phyloP scores from a whole-genome alignment of 2,797 vertebrate genomes.

The Protosalanx chinensis region DNA sequence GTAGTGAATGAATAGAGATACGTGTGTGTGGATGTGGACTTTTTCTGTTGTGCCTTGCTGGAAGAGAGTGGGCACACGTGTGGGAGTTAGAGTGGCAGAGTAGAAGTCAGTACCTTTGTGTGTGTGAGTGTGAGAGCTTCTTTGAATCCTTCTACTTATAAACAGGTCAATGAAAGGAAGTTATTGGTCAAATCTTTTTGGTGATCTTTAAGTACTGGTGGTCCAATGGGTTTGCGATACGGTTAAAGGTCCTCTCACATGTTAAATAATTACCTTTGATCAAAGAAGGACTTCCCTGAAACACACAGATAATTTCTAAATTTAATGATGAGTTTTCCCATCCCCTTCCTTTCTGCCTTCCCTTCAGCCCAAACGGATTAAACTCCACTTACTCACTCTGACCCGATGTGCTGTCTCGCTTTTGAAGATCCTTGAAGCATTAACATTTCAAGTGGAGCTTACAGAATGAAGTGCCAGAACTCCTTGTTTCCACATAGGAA shows the following conservation, averaged over 20 bases:
- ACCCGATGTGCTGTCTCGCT: not conserved
- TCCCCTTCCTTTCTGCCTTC: not conserved
- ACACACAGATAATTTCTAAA: not conserved
- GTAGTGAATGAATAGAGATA: not conserved
- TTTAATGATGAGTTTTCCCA: slow-evolving; percentile 2
- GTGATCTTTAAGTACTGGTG: not conserved
- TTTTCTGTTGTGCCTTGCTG: slow-evolving; percentile 16
- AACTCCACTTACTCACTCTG: not conserved
- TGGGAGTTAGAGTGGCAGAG: slow-evolving; percentile 20
- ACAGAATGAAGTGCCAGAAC: slow-evolving; percentile 7
- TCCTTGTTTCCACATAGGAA: slow-evolving; percentile 7
- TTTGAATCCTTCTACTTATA: not conserved
- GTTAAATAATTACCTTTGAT: slow-evolving; percentile 20
- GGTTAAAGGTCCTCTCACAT: slow-evolving; percentile 18
- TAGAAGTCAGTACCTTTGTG: not conserved
- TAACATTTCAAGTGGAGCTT: slow-evolving; percentile 9
- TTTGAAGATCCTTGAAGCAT: not conserved
- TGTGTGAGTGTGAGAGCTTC: not conserved
- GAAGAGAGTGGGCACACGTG: slow-evolving; percentile 2
- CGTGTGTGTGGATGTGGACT: not conserved
- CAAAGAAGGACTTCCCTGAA: not conserved
- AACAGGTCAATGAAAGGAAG: not conserved
- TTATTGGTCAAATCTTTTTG: not conserved
- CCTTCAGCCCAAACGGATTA: not conserved
- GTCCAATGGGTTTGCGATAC: not conserved